Base-by-base conservation (phyloP, 1,140 invertebrate genomes). In the Homalodisca vitripennis region DNA sequence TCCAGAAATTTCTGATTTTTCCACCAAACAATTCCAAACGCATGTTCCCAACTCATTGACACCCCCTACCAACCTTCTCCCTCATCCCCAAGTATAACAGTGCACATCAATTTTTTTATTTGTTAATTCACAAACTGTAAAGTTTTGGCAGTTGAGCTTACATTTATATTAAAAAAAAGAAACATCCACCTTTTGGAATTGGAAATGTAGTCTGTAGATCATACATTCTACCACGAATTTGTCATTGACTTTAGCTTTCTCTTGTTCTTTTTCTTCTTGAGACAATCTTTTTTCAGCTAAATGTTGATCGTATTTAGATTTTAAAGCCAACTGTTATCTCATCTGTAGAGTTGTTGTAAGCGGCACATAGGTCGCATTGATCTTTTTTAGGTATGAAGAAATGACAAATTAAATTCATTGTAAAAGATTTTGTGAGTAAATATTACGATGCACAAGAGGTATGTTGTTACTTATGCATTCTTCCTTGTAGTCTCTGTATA, bases 61-160 rank as follows among this genome's bases (percentile, higher is more conserved):
- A n/a, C 77, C 79, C 55, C 79, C 74, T 30, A n/a, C n/a, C 78
- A 77, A 22, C 72, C 82, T 53, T 78, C 70, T 1, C 71, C 73
- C 73, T 84, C 82, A 73, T 79, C 73, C 80, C n/a, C 81, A 84
- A 27, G 81, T 73, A 70, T 77, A 80, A 68, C 80, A 81, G 62
- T 72, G 66, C 3, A 72, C 76, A 66, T 66, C 47, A 24, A 22
- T 51, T 14, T 22, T 48, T n/a, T n/a, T n/a, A n/a, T n/a, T n/a
- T 68, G 71, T 48, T 2, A 75, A 17, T 14, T 75, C 30, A 64
- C 48, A 74, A 17, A 76, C 53, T 3, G 74, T 77, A n/a, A 74
- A 74, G 63, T 77, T 77, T 27, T 63, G 70, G 31, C 70, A 62
- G 68, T 70, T 74, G n/a, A 77, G 51, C 66, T 75, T 75, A 24